A percentile compares a stretch with the other conserved stretches of the same genome.
These are phyloP conservation scores for Drosophila biarmipes DNA, from an alignment of 1,140 invertebrate genomes.

Conservation along the genomic window DNA sequence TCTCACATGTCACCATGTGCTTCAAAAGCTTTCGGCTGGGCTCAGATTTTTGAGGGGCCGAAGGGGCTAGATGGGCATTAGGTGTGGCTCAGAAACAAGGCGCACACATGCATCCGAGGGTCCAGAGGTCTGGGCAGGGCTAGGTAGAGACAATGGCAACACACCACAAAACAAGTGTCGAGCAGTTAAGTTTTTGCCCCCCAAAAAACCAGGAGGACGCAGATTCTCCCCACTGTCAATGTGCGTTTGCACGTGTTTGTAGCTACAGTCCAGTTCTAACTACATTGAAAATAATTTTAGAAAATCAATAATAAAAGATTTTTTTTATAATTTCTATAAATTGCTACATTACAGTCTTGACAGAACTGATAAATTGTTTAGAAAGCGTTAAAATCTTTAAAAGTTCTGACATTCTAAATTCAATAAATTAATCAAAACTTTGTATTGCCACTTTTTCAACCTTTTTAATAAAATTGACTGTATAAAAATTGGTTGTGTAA, in stretches of 20 bases:
- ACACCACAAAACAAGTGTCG: conserved; percentile 80
- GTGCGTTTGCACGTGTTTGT: conserved; percentile 20
- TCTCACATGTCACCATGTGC: conserved; percentile 71
- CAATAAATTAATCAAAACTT: no score
- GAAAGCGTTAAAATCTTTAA: no score
- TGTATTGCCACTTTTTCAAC: no score
- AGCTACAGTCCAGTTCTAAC: conserved; percentile 11
- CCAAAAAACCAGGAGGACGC: conserved; percentile 34
- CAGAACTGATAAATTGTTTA: no score
- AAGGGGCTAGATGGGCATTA: not conserved
- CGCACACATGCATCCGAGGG: conserved; percentile 20
- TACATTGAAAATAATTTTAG: not conserved
- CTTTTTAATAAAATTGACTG: no score
- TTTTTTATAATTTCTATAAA: no score
- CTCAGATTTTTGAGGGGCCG: conserved; percentile 49
- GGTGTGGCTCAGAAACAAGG: conserved; percentile 61
- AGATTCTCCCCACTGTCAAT: conserved; percentile 25
- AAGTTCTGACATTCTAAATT: no score
- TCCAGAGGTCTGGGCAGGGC: not conserved
- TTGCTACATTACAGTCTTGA: no score
- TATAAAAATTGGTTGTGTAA: no score
- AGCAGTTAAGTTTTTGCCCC: conserved; percentile 76
- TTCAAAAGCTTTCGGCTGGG: conserved; percentile 70
- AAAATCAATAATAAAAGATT: not conserved
- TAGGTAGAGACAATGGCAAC: conserved; percentile 62